Percentiles rank a stretch among this genome's conserved stretches.
These are phyloP conservation scores for Porphyrio hochstetteri DNA, from an alignment of 2,113 vertebrate species.

Conservation along the genomic window DNA sequence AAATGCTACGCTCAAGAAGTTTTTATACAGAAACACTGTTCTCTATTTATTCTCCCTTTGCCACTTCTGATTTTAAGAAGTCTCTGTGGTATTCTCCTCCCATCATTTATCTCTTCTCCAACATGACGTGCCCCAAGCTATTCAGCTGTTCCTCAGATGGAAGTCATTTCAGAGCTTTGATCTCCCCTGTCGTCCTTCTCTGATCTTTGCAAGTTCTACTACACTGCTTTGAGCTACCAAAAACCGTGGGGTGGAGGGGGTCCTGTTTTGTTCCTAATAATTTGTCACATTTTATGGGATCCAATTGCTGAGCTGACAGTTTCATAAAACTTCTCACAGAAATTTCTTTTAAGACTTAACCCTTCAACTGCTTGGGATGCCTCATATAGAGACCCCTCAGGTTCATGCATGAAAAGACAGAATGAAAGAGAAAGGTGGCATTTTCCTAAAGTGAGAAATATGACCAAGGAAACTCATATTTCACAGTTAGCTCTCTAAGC, in stretches of 20 bases:
- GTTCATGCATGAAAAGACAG: background rate
- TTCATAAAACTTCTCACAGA: background rate
- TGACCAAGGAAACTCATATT: background rate
- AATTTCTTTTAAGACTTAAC: background rate
- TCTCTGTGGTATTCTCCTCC: slow-evolving; percentile 43
- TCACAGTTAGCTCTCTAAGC: background rate
- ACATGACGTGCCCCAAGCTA: background rate
- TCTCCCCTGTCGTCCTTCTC: background rate
- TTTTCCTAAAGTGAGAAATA: background rate
- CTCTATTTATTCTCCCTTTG: background rate
- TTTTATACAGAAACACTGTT: background rate
- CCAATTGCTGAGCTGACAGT: background rate
- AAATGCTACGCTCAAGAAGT: background rate
- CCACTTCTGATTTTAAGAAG: slow-evolving; percentile 21
- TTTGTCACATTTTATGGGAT: background rate
- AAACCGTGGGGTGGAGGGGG: background rate
- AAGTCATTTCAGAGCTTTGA: slow-evolving; percentile 27
- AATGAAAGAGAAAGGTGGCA: background rate
- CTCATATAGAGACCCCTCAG: background rate
- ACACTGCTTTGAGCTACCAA: background rate
- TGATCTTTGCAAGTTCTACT: background rate
- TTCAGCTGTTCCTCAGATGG: slow-evolving; percentile 37
- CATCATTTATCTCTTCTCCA: slow-evolving; percentile 7
- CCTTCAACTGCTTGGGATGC: background rate
- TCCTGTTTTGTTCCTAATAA: background rate